phyloP scores from a whole-genome alignment of 2,113 vertebrate species.

The Miniopterus natalensis region DNA sequence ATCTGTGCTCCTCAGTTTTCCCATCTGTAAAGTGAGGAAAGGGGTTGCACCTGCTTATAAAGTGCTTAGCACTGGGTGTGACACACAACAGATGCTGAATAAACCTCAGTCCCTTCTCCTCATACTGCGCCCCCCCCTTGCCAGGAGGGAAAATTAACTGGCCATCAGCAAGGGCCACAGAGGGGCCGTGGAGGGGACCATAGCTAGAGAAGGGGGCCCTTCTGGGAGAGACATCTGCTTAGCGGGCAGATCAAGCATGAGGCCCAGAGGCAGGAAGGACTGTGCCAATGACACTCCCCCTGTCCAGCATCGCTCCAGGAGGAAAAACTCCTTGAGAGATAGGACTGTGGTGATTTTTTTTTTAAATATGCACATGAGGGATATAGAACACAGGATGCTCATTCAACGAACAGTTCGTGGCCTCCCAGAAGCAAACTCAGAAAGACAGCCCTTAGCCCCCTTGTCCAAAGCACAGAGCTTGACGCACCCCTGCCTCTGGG shows the following conservation, averaged over 20 bases:
- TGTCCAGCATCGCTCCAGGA: neutral
- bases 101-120: neutral
- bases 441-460: neutral
- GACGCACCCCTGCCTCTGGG: no score
- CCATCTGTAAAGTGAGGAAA: neutral
- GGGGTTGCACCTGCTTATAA: neutral
- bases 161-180: accelerated
- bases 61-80: neutral
- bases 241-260: accelerated
- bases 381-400: neutral
- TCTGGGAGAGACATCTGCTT: neutral
- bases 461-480: neutral
- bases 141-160: neutral
- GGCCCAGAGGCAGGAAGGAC: accelerated
- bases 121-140: neutral
- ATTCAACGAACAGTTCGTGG: neutral
- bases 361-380: neutral
- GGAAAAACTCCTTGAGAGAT: neutral
- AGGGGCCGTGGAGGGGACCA: neutral
- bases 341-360: neutral
- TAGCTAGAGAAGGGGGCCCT: neutral
- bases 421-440: neutral
- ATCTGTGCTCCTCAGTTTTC: neutral
- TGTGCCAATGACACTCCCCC: neutral
- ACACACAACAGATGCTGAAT: neutral